These are phyloP conservation scores for Calidris pugnax DNA, from an alignment of 2,113 vertebrate genomes.

Conservation along the genomic window DNA sequence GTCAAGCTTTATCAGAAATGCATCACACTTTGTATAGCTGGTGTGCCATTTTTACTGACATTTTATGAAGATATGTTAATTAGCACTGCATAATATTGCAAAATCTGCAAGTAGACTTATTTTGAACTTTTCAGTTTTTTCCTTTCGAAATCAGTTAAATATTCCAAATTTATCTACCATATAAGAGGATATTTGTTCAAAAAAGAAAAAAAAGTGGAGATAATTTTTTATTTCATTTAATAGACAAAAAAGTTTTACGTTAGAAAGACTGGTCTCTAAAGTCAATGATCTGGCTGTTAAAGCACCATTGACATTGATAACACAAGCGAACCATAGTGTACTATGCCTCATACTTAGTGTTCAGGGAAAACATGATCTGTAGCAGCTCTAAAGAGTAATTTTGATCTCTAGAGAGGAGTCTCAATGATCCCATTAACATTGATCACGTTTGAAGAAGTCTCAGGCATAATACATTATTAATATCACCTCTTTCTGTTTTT, in stretches of 20 bases:
- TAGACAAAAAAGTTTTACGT: not conserved
- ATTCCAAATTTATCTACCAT: not conserved
- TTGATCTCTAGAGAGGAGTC: constrained; percentile 29
- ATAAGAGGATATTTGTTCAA: not conserved
- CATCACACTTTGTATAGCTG: not conserved
- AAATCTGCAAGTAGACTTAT: not conserved
- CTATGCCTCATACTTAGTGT: not conserved
- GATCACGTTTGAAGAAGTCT: constrained; percentile 41
- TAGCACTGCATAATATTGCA: not conserved
- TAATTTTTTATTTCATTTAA: not conserved
- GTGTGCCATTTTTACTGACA: not conserved
- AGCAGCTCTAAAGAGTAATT: constrained; percentile 11
- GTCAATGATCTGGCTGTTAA: not conserved
- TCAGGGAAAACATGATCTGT: constrained; percentile 23
- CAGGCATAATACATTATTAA: constrained; percentile 56
- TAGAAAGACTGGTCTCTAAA: not conserved
- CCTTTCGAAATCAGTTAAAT: not conserved
- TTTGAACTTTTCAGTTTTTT: not conserved
- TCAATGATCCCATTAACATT: constrained; percentile 56
- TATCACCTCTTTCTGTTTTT: not conserved
- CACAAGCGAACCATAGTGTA: not conserved
- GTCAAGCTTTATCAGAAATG: not conserved
- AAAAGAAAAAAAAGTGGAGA: not conserved
- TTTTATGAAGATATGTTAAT: not conserved
- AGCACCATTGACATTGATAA: not conserved